A percentile compares a stretch with the other conserved stretches of the same genome.
These are phyloP conservation scores for Characodon lateralis DNA, from an alignment of 2,797 vertebrate species.

Conservation along the genomic window DNA sequence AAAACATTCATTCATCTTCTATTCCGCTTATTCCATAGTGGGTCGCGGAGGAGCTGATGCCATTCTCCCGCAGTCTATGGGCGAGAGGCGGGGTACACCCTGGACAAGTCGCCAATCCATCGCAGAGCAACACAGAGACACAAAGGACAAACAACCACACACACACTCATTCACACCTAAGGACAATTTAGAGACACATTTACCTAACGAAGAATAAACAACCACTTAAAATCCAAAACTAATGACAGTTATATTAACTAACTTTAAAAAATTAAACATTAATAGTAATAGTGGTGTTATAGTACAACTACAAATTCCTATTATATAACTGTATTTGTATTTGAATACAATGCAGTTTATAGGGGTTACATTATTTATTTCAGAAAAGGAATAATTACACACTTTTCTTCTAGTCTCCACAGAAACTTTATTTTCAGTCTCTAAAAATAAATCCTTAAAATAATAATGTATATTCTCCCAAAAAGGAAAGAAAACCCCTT, in stretches of 20 bases:
- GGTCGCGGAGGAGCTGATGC: too few relatives aligned
- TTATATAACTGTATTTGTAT: neutral
- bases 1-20: too few relatives aligned
- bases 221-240: neutral
- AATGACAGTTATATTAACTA: neutral
- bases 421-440: slow-evolving; percentile 67
- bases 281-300: neutral
- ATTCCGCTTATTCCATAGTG: too few relatives aligned
- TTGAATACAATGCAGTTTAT: neutral
- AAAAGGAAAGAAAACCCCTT: slow-evolving; percentile 30
- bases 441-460: slow-evolving; percentile 69
- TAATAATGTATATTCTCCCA: slow-evolving; percentile 56
- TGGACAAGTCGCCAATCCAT: too few relatives aligned
- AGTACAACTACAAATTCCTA: neutral
- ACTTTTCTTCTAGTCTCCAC: slow-evolving; percentile 27
- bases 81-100: too few relatives aligned
- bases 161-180: too few relatives aligned
- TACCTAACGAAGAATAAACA: neutral
- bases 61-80: too few relatives aligned
- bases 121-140: too few relatives aligned
- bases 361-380: neutral
- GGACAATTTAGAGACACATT: too few relatives aligned
- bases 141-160: too few relatives aligned
- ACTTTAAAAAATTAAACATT: neutral
- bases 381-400: slow-evolving; percentile 22